A percentile compares a stretch with the other conserved stretches of the same genome.
Conservation (phyloP, 2,113 vertebrate genomes). For the Bettongia penicillata region DNA sequence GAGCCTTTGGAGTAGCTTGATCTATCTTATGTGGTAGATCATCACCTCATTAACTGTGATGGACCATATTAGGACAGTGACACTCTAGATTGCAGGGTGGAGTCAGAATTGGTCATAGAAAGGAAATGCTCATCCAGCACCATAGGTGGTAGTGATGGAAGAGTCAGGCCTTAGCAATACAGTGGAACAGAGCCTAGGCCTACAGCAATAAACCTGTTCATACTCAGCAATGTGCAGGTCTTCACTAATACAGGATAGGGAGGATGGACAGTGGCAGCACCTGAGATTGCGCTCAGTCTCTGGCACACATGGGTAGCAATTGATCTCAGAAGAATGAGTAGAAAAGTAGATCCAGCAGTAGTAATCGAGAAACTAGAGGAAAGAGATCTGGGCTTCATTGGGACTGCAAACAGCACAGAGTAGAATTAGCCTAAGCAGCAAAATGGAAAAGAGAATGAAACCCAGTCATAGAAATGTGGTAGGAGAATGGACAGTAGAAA, state of each 20-base stretch:
- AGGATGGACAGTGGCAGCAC: background rate
- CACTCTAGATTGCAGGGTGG: too few relatives aligned
- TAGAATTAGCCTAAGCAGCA: background rate
- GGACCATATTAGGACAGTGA: background rate
- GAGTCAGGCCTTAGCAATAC: background rate
- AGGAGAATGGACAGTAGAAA: background rate
- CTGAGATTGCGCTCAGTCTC: background rate
- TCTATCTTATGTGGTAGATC: too few relatives aligned
- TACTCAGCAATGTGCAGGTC: background rate
- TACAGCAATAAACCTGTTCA: background rate
- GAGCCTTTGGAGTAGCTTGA: background rate
- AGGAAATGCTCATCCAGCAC: too few relatives aligned
- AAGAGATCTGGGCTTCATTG: too few relatives aligned
- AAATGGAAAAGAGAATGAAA: background rate
- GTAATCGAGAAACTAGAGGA: too few relatives aligned
- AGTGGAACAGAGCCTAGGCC: background rate
- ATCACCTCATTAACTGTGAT: background rate
- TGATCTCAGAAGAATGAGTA: too few relatives aligned
- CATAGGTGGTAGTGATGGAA: background rate
- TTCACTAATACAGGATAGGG: background rate
- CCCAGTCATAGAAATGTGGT: background rate
- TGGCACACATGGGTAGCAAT: too few relatives aligned
- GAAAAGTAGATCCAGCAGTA: too few relatives aligned
- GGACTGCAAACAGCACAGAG: too few relatives aligned
- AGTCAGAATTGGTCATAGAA: too few relatives aligned